Percentiles rank a stretch among this genome's conserved stretches.
These are phyloP conservation scores for Contarinia nasturtii DNA, from an alignment of 1,140 invertebrate species.

Conservation along the genomic window DNA sequence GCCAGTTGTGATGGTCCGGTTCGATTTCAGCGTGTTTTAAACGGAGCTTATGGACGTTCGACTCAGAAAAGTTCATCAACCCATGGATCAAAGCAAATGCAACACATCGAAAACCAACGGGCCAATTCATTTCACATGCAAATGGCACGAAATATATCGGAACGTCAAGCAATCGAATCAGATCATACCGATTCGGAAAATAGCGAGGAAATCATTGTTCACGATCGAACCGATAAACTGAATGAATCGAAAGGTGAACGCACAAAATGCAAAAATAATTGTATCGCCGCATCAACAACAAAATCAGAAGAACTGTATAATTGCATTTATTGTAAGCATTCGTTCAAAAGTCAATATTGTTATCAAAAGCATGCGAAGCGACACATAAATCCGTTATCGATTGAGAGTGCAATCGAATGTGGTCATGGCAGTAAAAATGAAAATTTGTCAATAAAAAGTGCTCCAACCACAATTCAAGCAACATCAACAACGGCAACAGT, in stretches of 20 bases:
- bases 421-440: not conserved
- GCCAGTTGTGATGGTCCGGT: slow-evolving; percentile 78
- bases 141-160: slow-evolving; percentile 21
- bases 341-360: slow-evolving; percentile 65
- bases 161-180: slow-evolving; percentile 27
- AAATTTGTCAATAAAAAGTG: not conserved
- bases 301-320: slow-evolving; percentile 34
- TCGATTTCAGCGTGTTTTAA: slow-evolving; percentile 56
- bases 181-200: slow-evolving; percentile 19
- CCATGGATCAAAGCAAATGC: slow-evolving; percentile 1
- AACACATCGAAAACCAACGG: slow-evolving; percentile 14
- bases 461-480: slow-evolving; percentile 2
- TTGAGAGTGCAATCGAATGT: slow-evolving; percentile 13
- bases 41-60: slow-evolving; percentile 43
- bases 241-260: slow-evolving; percentile 2
- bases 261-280: not conserved
- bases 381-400: slow-evolving; percentile 34
- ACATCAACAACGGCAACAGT: slow-evolving; percentile 3
- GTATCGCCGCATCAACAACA: slow-evolving; percentile 16
- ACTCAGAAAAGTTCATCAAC: slow-evolving; percentile 12
- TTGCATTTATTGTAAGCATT: slow-evolving; percentile 58
- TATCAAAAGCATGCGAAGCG: slow-evolving; percentile 60
- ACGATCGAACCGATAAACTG: not conserved
- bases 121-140: slow-evolving; percentile 22
- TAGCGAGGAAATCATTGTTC: slow-evolving; percentile 6